Evolutionary conservation across 2,888 invertebrate species (phyloP), one percentile per base, ranked within the genome.

Genomic region (Lasioglossum marginatum): DNA sequence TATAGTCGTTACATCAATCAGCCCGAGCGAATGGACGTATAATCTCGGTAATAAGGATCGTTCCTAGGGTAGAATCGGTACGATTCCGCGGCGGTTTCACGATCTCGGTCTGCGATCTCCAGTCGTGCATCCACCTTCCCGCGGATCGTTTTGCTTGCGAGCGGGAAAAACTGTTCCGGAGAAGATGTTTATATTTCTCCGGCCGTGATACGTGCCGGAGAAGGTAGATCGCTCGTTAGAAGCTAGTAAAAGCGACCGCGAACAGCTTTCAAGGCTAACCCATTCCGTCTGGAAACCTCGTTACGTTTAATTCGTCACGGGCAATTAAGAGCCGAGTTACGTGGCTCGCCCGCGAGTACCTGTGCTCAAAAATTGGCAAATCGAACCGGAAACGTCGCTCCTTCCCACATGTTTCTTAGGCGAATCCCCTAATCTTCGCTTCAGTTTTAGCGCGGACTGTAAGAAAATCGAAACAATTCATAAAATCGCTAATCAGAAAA

Each of bases 1-100:
- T 78, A 76, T 66, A 72, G 78, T 68, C 57, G 84, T 83, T 85
- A 31, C 85, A 79, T 78, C 78, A 76, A 83, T 85, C 84, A 52
- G 78, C 23, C 43, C 72, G 23, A 48, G n/a, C 45, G 74, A 78
- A 79, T 45, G 52, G 77, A 84, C 40, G 78, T 71, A 76, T 79
- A 84, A 85, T 85, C 75, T 71, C 31, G 71, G 37, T 85, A 84
- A 79, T 74, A 77, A 74, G 68, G 60, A 77, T 74, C 45, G 40
- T 8, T 5, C 66, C 40, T 60, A 6, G 37, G 43, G 37, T 37
- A 43, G 6, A 8, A 71, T n/a, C 31, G 43, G 74, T 14, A 60
- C 57, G 31, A 70, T 72, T 48, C 68, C 68, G 14, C 27, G 40
- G 37, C 71, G 48, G n/a, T 43, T 31, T 37, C 63, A 16, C 19